Evolutionary conservation across 2,113 vertebrate species (phyloP).

Genomic region (Plectropomus leopardus): DNA sequence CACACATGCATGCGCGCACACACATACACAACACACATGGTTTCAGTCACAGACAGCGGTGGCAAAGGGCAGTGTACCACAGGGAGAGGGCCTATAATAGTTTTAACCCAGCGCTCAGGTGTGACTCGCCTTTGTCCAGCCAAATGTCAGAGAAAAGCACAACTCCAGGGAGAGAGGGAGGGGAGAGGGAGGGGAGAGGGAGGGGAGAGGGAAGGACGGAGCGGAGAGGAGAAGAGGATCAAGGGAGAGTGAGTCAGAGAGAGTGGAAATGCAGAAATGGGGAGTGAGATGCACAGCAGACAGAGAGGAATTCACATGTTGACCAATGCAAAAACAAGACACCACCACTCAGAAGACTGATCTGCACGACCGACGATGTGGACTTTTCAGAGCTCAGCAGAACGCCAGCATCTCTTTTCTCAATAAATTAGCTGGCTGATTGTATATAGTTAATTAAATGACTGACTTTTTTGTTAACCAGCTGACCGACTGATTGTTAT

Average conservation of each 20-base stretch:
- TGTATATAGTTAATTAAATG: not conserved
- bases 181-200: conserved; percentile 11
- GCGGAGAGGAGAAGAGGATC: conserved; percentile 27
- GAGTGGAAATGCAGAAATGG: conserved; percentile 22
- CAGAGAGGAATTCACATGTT: conserved; percentile 3
- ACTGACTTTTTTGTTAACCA: not conserved
- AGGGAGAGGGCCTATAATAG: conserved; percentile 85
- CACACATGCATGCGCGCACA: conserved; percentile 15
- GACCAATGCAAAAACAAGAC: too few species aligned
- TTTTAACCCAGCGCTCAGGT: conserved; percentile 87
- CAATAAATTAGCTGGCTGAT: not conserved
- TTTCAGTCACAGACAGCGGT: conserved; percentile 72
- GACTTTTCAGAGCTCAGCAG: not conserved
- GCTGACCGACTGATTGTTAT: not conserved
- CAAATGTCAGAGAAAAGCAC: conserved; percentile 87
- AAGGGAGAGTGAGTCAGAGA: conserved; percentile 39
- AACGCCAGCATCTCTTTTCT: not conserved
- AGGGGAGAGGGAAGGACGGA: conserved; percentile 29
- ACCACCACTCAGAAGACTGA: not conserved
- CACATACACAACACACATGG: conserved; percentile 27
- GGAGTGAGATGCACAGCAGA: not conserved
- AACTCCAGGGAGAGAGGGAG: conserved; percentile 75
- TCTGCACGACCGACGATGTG: not conserved
- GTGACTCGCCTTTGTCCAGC: conserved; percentile 86
- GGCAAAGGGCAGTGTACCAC: conserved; percentile 82